Evolutionary conservation across 2,888 invertebrate genomes (phyloP).

Genomic region (Odontomyia ornata): DNA sequence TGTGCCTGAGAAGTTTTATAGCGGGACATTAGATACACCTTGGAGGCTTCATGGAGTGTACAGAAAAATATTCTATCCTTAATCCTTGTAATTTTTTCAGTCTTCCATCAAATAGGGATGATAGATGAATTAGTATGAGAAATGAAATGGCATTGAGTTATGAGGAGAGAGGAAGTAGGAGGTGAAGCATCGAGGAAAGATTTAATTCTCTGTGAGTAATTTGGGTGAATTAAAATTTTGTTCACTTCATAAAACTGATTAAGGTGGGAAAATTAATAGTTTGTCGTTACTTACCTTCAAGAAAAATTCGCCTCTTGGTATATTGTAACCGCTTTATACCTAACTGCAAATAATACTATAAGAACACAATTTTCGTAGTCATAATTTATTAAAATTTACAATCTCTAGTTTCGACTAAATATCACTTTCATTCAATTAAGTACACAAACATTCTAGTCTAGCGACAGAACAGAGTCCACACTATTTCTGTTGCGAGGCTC

Average conservation of each 20-base stretch:
- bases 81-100: conserved; percentile 10
- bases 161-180: too few species aligned
- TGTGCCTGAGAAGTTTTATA: conserved; percentile 24
- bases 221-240: too few species aligned
- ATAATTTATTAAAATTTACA: too few species aligned
- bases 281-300: too few species aligned
- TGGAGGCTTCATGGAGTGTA: neutral
- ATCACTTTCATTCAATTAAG: neutral
- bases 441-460: conserved; percentile 65
- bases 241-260: too few species aligned
- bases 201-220: too few species aligned
- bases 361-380: too few species aligned
- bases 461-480: conserved; percentile 73
- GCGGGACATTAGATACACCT: conserved; percentile 33
- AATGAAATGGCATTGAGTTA: neutral
- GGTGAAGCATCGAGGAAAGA: too few species aligned
- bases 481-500: conserved; percentile 67
- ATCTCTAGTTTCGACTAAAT: neutral
- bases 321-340: too few species aligned
- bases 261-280: too few species aligned
- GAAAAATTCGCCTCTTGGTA: too few species aligned
- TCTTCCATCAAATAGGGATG: neutral
- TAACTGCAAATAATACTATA: too few species aligned
- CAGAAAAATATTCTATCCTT: neutral
- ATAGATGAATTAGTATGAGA: conserved; percentile 25